Conservation (phyloP, 2,797 vertebrate genomes). For the Lepilemur ruficaudatus region DNA sequence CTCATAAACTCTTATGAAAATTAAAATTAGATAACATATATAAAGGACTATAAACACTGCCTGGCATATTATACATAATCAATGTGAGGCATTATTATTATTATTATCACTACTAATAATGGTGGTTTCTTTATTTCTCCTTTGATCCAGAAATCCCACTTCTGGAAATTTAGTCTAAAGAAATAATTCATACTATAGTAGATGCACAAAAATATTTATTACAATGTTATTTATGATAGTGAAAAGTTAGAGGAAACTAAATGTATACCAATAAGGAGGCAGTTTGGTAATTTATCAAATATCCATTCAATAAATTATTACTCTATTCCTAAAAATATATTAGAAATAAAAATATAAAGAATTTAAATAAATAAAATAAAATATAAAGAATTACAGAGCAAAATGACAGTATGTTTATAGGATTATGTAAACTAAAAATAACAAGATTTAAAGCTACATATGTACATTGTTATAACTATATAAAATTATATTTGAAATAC, state of each 20-base stretch:
- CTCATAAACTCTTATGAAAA: background rate
- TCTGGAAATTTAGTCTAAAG: constrained; percentile 11
- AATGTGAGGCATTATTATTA: background rate
- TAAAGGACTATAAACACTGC: background rate
- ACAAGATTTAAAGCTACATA: background rate
- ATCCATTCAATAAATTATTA: constrained; percentile 25
- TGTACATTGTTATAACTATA: background rate
- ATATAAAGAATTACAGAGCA: background rate
- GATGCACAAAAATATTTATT: constrained; percentile 24
- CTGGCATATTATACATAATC: background rate
- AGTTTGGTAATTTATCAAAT: background rate
- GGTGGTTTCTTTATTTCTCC: background rate
- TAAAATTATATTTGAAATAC: constrained; percentile 36
- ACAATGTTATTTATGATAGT: background rate
- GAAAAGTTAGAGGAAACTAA: constrained; percentile 25
- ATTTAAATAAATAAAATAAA: background rate
- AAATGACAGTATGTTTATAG: background rate
- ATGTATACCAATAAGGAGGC: background rate
- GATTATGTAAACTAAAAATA: background rate
- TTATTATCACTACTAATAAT: background rate
- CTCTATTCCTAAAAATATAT: background rate
- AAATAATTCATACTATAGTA: constrained; percentile 14
- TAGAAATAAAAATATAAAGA: constrained; percentile 26
- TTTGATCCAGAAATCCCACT: constrained; percentile 24
- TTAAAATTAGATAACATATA: background rate